Conservation (phyloP, 2,797 vertebrate genomes). For the Myotis daubentonii region DNA sequence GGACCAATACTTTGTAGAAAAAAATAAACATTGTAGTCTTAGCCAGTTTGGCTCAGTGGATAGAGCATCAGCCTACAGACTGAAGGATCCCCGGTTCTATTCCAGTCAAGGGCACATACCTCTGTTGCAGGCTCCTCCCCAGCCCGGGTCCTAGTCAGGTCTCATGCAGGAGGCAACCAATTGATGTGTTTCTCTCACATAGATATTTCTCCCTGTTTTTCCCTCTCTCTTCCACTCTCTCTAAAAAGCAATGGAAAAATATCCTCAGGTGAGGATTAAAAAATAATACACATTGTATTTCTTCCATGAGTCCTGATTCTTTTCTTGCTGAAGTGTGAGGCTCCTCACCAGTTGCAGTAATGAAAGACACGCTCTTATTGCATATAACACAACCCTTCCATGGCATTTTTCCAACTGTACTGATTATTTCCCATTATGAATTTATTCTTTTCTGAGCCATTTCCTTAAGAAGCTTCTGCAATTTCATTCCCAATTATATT, state of each 20-base stretch:
- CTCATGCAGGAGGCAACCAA: too few relatives aligned
- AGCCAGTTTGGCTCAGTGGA: too few relatives aligned
- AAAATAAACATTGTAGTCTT: neutral
- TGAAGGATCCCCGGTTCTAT: too few relatives aligned
- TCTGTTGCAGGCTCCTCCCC: too few relatives aligned
- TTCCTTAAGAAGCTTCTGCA: constrained; percentile 22
- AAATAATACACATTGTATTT: neutral
- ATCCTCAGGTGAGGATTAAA: too few relatives aligned
- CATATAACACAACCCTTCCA: neutral
- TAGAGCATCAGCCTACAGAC: too few relatives aligned
- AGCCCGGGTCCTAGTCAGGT: too few relatives aligned
- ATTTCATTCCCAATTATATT: constrained; percentile 59
- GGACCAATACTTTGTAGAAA: neutral
- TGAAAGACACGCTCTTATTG: constrained; percentile 6
- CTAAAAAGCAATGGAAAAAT: too few relatives aligned
- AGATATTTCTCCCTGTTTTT: too few relatives aligned
- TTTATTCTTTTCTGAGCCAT: constrained; percentile 45
- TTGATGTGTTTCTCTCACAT: too few relatives aligned
- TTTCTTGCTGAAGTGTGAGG: neutral
- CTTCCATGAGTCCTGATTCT: neutral
- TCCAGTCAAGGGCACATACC: too few relatives aligned
- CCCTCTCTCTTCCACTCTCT: too few relatives aligned
- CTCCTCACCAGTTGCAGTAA: neutral
- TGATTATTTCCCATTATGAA: constrained; percentile 26
- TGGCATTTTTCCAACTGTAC: constrained; percentile 19